Evolutionary conservation across 1,140 invertebrate species (phyloP), one percentile per base, ranked within the genome.

Genomic region (Diorhabda sublineata): DNA sequence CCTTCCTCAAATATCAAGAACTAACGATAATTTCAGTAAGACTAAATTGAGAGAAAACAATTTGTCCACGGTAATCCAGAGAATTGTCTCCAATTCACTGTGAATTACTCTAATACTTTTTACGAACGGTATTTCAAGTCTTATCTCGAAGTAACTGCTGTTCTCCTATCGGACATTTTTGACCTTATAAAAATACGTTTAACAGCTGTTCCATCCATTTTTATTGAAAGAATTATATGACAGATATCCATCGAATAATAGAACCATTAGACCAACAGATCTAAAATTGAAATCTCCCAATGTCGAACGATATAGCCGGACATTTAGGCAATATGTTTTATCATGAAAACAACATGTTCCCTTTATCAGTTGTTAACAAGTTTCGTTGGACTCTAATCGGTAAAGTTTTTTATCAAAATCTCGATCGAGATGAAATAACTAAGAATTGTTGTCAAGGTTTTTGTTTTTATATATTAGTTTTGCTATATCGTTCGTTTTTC

Each of bases 301-400:
- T 69, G 72, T 77, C 47, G 6, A 52, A 73, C 72, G 73, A 74
- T 74, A 78, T 77, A 72, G 75, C 73, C 77, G 67, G 75, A 73
- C 77, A 75, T 79, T 75, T 78, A 78, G 76, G 78, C 78, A 79
- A 79, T 79, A 80, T 79, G 78, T 75, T 75, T 71, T 52, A 52
- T 52, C 47, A n/a, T 52, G 47, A 52, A 52, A 52, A 52, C 47
- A 52, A 52, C 47, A 52, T 52, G 47, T 52, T 52, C 47, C 47
- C 69, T 76, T 78, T 80, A 80, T 80, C 79, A 74, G 71, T 74
- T 76, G 78, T 78, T 79, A 79, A 78, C 78, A 80, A 80, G 76
- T 80, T 80, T 80, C 6, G 47, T 78, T 77, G 73, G 74, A 72
- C 74, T 72, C 76, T 79, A 77, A 80, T 79, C 72, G 76, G 58